Base-by-base conservation (phyloP, 2,113 vertebrate species). In the Apodemus sylvaticus region DNA sequence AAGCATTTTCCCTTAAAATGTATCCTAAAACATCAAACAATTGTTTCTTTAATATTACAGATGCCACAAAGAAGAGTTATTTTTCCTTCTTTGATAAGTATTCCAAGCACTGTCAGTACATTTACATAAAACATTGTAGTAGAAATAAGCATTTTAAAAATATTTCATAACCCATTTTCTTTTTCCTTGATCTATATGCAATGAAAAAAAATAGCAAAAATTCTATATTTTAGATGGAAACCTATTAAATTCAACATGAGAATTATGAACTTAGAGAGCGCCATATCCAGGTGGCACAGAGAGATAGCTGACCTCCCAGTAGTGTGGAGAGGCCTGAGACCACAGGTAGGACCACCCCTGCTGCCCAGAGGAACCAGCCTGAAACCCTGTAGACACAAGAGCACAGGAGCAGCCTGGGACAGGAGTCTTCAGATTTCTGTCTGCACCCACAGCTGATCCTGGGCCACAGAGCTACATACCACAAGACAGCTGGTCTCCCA, bases 151-250 rank as follows among this genome's bases (percentile, higher is more conserved):
- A 22, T 85, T 66, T 62, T 94, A 26, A 77, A 94, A 93, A 79
- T 91, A 92, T 55, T 94, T 82, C 36, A 85, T 85, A 88, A 62
- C 62, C 42, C 78, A 81, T 91, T 87, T 17, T 89, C 14, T 89
- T 86, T 76, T 78, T 58, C 78, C 42, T 45, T 51, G 60, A 86
- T 90, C 11, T 4, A 87, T 42, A 48, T 8, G 86, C 24, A 95
- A 74, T 51, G 42, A 36, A 64, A 87, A n/a, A 95, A 95, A 89
- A 76, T 14, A 81, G 24, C 6, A 76, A 0, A 51, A 91, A 77
- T 3, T 94, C 45, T 64, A 85, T 62, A 87, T 78, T 95, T 73
- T 93, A n/a, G 64, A 83, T n/a, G 9, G 86, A 94, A 91, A n/a
- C 58, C 4, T 62, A 62, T 62, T 24, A 60, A 60, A 55, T 70